Percentiles rank a stretch among this genome's conserved stretches.
Evolutionary conservation across 2,113 vertebrate genomes (phyloP).

Genomic region (Elephas maximus): DNA sequence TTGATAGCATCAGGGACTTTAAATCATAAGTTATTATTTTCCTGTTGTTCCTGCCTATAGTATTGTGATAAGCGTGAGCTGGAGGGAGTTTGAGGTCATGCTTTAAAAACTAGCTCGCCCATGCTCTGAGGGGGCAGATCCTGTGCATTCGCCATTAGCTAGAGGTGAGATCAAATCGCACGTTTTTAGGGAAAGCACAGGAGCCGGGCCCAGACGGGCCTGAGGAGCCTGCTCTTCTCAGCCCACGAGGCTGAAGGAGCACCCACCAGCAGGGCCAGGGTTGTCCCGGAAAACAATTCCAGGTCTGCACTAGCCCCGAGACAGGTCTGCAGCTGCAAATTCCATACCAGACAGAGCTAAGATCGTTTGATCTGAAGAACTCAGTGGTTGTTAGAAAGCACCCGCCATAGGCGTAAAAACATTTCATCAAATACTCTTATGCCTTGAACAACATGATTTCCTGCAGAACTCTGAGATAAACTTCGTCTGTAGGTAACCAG

Average conservation of each 20-base stretch:
- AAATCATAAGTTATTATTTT: background rate
- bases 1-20: background rate
- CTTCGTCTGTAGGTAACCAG: background rate
- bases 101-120: background rate
- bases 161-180: background rate
- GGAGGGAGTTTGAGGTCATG: background rate
- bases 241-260: background rate
- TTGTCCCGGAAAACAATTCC: background rate
- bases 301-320: too few species aligned
- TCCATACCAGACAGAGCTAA: background rate
- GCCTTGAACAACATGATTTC: background rate
- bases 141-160: fast-evolving
- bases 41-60: background rate
- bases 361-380: background rate
- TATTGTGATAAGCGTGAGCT: background rate
- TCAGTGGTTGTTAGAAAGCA: background rate
- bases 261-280: background rate
- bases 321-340: background rate
- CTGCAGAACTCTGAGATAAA: background rate
- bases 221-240: background rate
- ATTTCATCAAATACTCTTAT: background rate
- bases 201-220: fast-evolving
- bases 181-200: background rate
- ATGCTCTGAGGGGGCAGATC: background rate
- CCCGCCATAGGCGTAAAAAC: background rate